Evolutionary conservation across 2,888 invertebrate genomes (phyloP).

Genomic region (Eupeodes latifasciatus): DNA sequence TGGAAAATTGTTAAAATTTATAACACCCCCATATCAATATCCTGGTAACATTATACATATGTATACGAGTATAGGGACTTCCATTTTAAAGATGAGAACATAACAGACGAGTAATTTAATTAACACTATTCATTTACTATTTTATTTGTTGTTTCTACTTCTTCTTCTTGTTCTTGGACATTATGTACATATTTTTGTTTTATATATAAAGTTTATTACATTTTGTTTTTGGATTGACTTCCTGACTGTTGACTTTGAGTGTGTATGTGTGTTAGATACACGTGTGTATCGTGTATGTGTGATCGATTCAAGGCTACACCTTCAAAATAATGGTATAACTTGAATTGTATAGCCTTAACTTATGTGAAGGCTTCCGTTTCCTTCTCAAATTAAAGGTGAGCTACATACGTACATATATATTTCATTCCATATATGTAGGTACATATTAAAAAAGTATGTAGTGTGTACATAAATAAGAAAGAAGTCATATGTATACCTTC

Average conservation of each 20-base stretch:
- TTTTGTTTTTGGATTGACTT: background rate
- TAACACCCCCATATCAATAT: slow-evolving; percentile 38
- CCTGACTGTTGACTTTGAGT: background rate
- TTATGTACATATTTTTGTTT: background rate
- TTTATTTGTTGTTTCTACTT: background rate
- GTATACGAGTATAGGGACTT: slow-evolving; percentile 29
- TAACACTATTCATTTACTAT: slow-evolving; percentile 14
- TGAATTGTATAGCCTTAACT: slow-evolving; percentile 44
- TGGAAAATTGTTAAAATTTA: slow-evolving; percentile 39
- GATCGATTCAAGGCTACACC: slow-evolving; percentile 68
- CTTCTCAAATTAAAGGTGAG: slow-evolving; percentile 38
- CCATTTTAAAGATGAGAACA: background rate
- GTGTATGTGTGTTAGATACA: slow-evolving; percentile 8
- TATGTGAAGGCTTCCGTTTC: slow-evolving; percentile 34
- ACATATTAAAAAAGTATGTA: background rate
- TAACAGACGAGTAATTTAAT: slow-evolving; percentile 12
- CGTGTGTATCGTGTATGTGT: slow-evolving; percentile 33
- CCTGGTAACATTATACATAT: too few relatives aligned
- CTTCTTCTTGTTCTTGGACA: too few relatives aligned
- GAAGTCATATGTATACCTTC: background rate
- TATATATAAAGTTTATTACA: background rate
- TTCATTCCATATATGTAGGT: background rate
- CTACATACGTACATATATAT: background rate
- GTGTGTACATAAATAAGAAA: background rate
- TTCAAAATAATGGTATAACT: slow-evolving; percentile 41